These are phyloP conservation scores for Pteronura brasiliensis DNA, from an alignment of 2,113 vertebrate species.

Conservation along the genomic window DNA sequence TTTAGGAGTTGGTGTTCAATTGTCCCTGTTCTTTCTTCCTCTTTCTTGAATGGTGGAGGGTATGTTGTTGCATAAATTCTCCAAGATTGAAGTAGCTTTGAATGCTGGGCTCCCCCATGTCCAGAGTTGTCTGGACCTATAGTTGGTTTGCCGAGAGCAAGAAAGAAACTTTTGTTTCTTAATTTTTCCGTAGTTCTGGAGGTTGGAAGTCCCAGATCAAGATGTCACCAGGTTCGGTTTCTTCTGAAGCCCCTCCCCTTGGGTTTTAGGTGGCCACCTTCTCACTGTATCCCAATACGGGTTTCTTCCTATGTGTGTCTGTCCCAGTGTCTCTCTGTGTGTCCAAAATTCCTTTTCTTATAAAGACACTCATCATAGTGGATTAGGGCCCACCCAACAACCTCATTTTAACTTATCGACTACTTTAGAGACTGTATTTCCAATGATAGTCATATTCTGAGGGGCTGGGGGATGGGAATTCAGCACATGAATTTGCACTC, in stretches of 20 bases:
- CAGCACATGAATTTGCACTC: background rate
- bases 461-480: background rate
- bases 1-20: background rate
- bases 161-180: background rate
- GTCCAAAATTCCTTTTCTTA: background rate
- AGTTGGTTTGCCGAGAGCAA: background rate
- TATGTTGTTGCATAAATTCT: background rate
- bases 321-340: background rate
- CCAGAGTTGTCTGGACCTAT: background rate
- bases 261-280: background rate
- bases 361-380: background rate
- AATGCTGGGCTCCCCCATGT: rapidly evolving
- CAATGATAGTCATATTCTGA: background rate
- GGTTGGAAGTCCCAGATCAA: background rate
- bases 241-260: background rate
- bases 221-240: background rate
- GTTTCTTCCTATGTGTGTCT: background rate
- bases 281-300: rapidly evolving
- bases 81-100: background rate
- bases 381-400: background rate
- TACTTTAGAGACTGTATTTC: background rate
- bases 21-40: background rate
- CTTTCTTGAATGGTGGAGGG: background rate
- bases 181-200: background rate
- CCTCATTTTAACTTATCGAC: background rate